Percentiles rank a stretch among this genome's conserved stretches.
Evolutionary conservation across 2,888 invertebrate species (phyloP).

Genomic region (Dasypolia templi): DNA sequence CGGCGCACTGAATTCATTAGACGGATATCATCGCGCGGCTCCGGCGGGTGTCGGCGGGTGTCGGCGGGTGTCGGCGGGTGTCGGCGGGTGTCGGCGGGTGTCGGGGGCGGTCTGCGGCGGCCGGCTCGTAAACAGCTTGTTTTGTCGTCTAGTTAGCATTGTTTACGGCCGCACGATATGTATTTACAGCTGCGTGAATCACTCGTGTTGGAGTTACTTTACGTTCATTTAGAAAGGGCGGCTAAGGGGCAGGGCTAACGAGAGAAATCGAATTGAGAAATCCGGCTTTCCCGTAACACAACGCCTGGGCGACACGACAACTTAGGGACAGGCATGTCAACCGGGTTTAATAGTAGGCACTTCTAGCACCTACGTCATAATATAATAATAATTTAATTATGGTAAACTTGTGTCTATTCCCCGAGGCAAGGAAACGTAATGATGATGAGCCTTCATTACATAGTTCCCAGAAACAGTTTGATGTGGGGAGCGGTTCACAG

Average conservation of each 20-base stretch:
- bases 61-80: slow-evolving; percentile 14
- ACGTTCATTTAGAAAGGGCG: slow-evolving; percentile 52
- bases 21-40: slow-evolving; percentile 50
- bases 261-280: slow-evolving; percentile 55
- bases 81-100: slow-evolving; percentile 18
- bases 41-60: too few relatives aligned
- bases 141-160: slow-evolving; percentile 65
- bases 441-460: slow-evolving; percentile 55
- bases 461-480: slow-evolving; percentile 43
- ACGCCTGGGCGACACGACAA: slow-evolving; percentile 11
- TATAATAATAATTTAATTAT: slow-evolving; percentile 9
- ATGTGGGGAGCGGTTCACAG: slow-evolving; percentile 36
- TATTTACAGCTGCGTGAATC: slow-evolving; percentile 36
- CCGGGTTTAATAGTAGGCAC: neutral
- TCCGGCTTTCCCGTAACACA: slow-evolving; percentile 26
- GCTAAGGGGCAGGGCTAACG: slow-evolving; percentile 48
- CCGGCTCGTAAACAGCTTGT: slow-evolving; percentile 59
- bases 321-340: slow-evolving; percentile 2
- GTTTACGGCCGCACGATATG: slow-evolving; percentile 52
- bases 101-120: slow-evolving; percentile 8
- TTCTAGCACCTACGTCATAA: neutral
- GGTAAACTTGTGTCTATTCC: slow-evolving; percentile 9
- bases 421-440: slow-evolving; percentile 42
- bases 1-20: slow-evolving; percentile 67
- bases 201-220: slow-evolving; percentile 23